A percentile compares a stretch with the other conserved stretches of the same genome.
Evolutionary conservation across 1,140 invertebrate species (phyloP).

Genomic region (Drosophila miranda): DNA sequence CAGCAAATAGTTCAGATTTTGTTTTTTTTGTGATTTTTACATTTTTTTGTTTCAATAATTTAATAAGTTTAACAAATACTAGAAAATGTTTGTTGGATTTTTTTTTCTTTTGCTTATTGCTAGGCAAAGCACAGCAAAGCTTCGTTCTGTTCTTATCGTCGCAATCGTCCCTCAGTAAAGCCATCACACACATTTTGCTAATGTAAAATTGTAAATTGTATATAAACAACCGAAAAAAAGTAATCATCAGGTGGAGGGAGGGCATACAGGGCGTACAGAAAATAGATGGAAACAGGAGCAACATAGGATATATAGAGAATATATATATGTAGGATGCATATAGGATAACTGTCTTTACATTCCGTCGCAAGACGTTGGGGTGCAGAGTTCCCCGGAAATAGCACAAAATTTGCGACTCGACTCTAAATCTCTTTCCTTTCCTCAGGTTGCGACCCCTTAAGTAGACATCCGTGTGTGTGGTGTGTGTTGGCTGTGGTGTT

Average conservation of each 20-base stretch:
- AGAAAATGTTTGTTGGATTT: conserved; percentile 66
- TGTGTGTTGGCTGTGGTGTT: conserved; percentile 14
- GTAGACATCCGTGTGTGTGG: conserved; percentile 51
- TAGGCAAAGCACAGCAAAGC: conserved; percentile 32
- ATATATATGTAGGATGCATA: conserved; percentile 24
- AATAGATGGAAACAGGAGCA: conserved; percentile 34
- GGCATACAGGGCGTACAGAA: conserved; percentile 38
- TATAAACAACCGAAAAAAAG: conserved; percentile 24
- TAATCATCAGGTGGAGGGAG: conserved; percentile 41
- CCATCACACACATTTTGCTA: conserved; percentile 38
- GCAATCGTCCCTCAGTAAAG: conserved; percentile 4
- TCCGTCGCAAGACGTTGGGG: conserved; percentile 10
- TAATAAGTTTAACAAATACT: conserved; percentile 79
- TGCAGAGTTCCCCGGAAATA: not conserved
- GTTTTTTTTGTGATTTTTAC: conserved; percentile 48
- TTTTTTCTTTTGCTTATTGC: conserved; percentile 38
- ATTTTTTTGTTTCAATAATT: conserved; percentile 73
- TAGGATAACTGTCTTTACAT: conserved; percentile 13
- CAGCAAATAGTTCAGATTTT: conserved; percentile 39
- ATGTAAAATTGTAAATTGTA: conserved; percentile 21
- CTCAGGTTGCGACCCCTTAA: conserved; percentile 40
- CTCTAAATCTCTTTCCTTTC: not conserved
- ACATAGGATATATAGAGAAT: conserved; percentile 22
- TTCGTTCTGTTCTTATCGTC: conserved; percentile 3
- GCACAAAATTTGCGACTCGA: conserved; percentile 6